Base-by-base conservation (phyloP, 1,140 invertebrate genomes). In the Heterodera carotae region DNA sequence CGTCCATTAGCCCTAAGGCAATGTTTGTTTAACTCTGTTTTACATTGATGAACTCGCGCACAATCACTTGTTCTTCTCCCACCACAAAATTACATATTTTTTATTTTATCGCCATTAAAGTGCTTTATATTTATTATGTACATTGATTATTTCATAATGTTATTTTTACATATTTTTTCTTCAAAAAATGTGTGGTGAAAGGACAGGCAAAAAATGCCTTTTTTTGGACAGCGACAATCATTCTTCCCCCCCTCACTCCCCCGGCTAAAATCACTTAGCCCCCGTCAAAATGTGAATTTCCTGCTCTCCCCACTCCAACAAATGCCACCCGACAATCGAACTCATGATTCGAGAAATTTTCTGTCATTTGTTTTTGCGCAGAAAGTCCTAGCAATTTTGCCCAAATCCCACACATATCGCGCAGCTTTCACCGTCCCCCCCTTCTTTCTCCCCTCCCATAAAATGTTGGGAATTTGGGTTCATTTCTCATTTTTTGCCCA, bases 321-420 rank as follows among this genome's bases (percentile, higher is more conserved):
- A 53, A 53, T 53, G 48, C 48, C 48, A 53, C 4, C 48, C 48
- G 48, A 22, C 48, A 18, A 18, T 1, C 48, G 15, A 53, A 22
- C 12, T 53, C 48, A 53, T 53, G n/a, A n/a, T n/a, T n/a, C n/a
- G n/a, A n/a, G n/a, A 53, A 53, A 18, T 18, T 53, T 53, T 53
- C 18, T 53, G 48, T 10, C 48, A 53, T 53, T 53, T 53, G 48
- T 53, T 53, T 43, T 53, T 53, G 48, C 48, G 48, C 48, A 53
- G 15, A 53, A 53, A 53, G 48, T 22, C 39, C 12, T 53, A 15
- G 22, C 48, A 22, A 53, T 18, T 53, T 53, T 53, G 48, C 48
- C 48, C 48, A 53, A 53, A 53, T 53, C 48, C 48, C 48, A 53
- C 48, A 53, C 48, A 53, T 53, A 53, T 53, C 48, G 48, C 48